Percentiles rank a stretch among this genome's conserved stretches.
These are phyloP conservation scores for Philotrypesis tridentata DNA, from an alignment of 1,140 invertebrate genomes.

Conservation along the genomic window DNA sequence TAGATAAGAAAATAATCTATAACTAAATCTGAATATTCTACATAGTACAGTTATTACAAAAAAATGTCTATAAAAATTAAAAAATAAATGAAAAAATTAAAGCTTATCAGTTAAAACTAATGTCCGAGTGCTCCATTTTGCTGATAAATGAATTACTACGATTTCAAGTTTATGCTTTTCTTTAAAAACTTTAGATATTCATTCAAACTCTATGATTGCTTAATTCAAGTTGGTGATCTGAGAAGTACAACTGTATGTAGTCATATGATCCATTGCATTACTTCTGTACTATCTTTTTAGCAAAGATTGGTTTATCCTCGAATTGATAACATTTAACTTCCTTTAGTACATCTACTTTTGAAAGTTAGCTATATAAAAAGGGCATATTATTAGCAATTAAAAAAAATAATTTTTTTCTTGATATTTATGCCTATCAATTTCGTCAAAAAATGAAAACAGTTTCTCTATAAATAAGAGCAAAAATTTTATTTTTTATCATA, in stretches of 20 bases:
- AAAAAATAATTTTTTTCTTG: no score
- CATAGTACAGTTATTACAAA: no score
- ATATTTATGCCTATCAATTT: background rate
- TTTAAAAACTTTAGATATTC: background rate
- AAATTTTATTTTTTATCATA: background rate
- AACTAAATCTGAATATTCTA: no score
- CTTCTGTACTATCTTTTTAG: constrained; percentile 49
- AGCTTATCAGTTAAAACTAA: no score
- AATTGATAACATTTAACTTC: constrained; percentile 62
- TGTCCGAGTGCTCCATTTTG: no score
- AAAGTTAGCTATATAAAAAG: constrained; percentile 28
- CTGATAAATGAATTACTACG: background rate
- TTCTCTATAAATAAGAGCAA: background rate
- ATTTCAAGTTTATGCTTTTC: background rate
- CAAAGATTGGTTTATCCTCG: constrained; percentile 64
- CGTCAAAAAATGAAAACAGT: no score
- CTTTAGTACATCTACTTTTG: constrained; percentile 55
- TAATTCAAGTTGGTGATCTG: background rate
- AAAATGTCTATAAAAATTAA: background rate
- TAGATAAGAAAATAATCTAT: background rate
- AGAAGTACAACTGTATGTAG: background rate
- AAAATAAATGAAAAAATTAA: background rate
- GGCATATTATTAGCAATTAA: background rate
- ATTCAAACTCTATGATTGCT: constrained; percentile 24
- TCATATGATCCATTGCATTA: constrained; percentile 17